Conservation (phyloP, 2,113 vertebrate genomes). For the Lamprotornis superbus region DNA sequence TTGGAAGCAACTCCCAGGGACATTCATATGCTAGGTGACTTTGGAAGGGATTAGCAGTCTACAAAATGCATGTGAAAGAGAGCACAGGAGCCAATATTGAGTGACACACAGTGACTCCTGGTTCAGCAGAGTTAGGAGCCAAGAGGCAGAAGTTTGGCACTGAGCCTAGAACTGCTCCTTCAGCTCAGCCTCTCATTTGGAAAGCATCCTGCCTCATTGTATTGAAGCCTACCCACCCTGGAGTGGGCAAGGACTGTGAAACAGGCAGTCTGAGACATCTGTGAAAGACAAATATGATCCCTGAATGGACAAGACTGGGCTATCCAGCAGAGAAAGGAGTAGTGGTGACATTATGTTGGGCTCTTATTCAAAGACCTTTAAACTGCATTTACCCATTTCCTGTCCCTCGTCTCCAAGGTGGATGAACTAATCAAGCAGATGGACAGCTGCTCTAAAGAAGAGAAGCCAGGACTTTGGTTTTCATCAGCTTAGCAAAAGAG, state of each 20-base stretch:
- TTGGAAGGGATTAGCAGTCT: neutral
- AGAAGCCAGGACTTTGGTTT: neutral
- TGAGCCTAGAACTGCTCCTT: slow-evolving; percentile 22
- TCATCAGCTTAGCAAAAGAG: neutral
- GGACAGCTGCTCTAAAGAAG: neutral
- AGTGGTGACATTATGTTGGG: neutral
- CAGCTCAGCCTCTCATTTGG: neutral
- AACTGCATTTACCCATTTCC: neutral
- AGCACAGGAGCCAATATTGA: neutral
- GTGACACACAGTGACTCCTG: neutral
- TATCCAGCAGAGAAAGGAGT: neutral
- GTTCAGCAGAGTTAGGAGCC: slow-evolving; percentile 1
- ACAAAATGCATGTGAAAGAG: neutral
- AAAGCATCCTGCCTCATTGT: neutral
- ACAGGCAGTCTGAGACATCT: neutral
- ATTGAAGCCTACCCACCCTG: neutral
- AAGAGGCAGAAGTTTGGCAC: neutral
- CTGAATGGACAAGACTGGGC: neutral
- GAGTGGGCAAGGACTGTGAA: neutral
- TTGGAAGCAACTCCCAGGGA: neutral
- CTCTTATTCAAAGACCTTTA: neutral
- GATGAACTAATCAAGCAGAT: neutral
- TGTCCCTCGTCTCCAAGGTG: neutral
- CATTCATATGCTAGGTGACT: neutral
- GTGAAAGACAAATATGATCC: neutral